phyloP scores from a whole-genome alignment of 2,113 vertebrate genomes.

The Suricata suricatta region DNA sequence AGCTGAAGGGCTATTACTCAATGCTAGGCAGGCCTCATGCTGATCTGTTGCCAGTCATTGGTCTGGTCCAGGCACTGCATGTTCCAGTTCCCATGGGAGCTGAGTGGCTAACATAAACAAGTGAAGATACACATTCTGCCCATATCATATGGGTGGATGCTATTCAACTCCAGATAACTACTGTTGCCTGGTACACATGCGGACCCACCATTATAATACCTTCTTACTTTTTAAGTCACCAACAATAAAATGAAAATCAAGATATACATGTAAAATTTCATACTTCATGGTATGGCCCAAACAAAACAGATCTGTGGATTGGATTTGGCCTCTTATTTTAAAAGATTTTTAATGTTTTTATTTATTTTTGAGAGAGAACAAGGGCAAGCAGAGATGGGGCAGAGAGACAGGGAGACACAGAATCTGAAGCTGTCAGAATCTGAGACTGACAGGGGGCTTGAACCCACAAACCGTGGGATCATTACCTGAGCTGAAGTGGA shows the following conservation, averaged over 20 bases:
- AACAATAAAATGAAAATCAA: neutral
- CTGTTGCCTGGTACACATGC: neutral
- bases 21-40: neutral
- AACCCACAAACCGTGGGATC: no score
- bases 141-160: fast-evolving
- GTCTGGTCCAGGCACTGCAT: neutral
- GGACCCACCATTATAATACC: fast-evolving
- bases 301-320: neutral
- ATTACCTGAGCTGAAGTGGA: no score
- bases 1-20: neutral
- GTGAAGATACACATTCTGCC: neutral
- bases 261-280: neutral
- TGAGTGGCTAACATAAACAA: neutral
- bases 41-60: neutral
- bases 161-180: fast-evolving
- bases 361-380: no score
- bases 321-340: neutral
- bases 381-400: no score
- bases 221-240: neutral
- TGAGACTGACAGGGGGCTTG: no score
- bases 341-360: no score
- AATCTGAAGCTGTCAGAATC: no score
- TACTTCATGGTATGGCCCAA: neutral
- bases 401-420: no score
- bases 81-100: neutral